Evolutionary conservation across 2,888 invertebrate species (phyloP).

Genomic region (Drosophila macrospina): DNA sequence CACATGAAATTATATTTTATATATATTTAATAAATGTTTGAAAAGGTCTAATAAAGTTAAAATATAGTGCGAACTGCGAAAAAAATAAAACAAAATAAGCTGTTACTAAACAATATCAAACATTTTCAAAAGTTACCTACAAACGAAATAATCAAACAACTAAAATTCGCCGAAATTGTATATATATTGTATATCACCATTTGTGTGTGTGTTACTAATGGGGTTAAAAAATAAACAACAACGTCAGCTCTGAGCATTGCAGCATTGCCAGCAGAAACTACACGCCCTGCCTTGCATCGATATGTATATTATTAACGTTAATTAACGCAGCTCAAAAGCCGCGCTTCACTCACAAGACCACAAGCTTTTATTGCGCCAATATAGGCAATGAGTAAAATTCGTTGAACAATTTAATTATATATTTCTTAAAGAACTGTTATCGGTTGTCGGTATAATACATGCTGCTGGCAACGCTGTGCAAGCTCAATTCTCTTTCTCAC

Average conservation of each 20-base stretch:
- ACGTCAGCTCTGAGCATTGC: slow-evolving; percentile 50
- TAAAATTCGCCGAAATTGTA: slow-evolving; percentile 39
- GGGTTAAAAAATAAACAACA: slow-evolving; percentile 70
- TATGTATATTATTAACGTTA: neutral
- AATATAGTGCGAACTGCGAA: slow-evolving; percentile 1
- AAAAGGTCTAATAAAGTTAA: slow-evolving; percentile 8
- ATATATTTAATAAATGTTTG: slow-evolving; percentile 27
- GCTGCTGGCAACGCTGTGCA: slow-evolving; percentile 62
- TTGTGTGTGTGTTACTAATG: slow-evolving; percentile 38
- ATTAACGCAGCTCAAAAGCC: neutral
- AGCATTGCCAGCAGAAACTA: slow-evolving; percentile 71
- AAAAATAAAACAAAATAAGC: neutral
- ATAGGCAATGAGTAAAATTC: neutral
- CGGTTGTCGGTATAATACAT: slow-evolving; percentile 23
- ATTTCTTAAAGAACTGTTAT: slow-evolving; percentile 23
- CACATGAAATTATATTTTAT: slow-evolving; percentile 15
- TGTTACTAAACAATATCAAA: neutral
- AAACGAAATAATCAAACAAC: neutral
- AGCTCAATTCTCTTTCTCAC: slow-evolving; percentile 30
- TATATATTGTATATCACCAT: slow-evolving; percentile 16
- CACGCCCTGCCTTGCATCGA: slow-evolving; percentile 40
- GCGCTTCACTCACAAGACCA: neutral
- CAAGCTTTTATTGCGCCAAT: neutral
- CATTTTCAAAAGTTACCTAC: neutral
- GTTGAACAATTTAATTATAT: neutral